Evolutionary conservation across 2,113 vertebrate genomes (phyloP), one percentile per base, ranked within the genome.

Genomic region (Callopanchax toddi): DNA sequence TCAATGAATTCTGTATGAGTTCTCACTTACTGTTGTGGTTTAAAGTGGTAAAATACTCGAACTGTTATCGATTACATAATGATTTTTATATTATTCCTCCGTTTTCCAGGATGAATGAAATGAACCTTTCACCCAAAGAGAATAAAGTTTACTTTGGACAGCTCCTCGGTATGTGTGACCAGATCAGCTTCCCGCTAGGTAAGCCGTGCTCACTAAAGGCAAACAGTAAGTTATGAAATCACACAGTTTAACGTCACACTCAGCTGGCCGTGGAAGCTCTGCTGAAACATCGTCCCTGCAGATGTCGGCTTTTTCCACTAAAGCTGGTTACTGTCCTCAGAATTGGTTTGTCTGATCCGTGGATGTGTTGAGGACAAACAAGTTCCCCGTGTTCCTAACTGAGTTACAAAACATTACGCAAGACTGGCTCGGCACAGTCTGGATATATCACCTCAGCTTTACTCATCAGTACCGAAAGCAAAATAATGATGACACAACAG

Each of bases 151-250:
- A 87, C 89, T 99, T 99, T 0, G 96, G 97, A 62, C 97, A 99
- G 90, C 92, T 99, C 60, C 91, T 99, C 61, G 97, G 97, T 83
- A 99, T 99, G 96, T 98, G 97, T 50, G 97, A 99, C 87, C 97
- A 98, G 83, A 97, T 99, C 90, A 98, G 94, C 87, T 99, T 99
- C 76, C 95, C 95, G 0, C 89, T 99, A 42, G 97, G 97, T 98
- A 81, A 40, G 89, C 79, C 54, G 15, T 1, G 8, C 36, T 43
- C 66, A 37, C 62, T 73, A 36, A 73, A 79, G 71, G 58, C 70
- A 78, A 74, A 80, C 77, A 67, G 1, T 7, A 4, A 2, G 43
- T 58, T 76, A 67, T 25, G 34, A 20, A 74, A 72, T 63, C 63
- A 15, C 18, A 0, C 3, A 20, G 25, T 2, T 48, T 70, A 78